These are phyloP conservation scores for Pangasianodon hypophthalmus DNA, from an alignment of 2,113 vertebrate genomes.

Conservation along the genomic window DNA sequence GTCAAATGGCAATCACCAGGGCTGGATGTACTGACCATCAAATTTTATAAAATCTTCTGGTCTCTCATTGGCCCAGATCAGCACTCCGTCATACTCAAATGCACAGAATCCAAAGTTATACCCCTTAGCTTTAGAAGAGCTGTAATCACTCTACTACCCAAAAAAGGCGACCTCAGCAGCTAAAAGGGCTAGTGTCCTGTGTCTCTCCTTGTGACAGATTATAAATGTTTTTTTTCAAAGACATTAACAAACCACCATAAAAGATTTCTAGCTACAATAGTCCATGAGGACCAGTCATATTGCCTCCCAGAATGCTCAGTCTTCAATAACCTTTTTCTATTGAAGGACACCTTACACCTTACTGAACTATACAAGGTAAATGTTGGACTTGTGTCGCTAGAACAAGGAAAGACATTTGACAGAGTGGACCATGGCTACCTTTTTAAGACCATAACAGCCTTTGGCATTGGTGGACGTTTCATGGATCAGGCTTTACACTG, in stretches of 20 bases:
- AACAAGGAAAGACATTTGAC: neutral
- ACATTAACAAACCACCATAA: neutral
- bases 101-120: neutral
- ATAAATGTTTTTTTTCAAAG: neutral
- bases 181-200: too few species aligned
- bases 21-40: neutral
- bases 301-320: too few species aligned
- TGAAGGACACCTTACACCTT: neutral
- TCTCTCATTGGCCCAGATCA: neutral
- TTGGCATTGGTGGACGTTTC: constrained; percentile 4
- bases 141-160: neutral
- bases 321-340: neutral
- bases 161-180: neutral
- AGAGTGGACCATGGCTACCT: neutral
- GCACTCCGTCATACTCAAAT: neutral
- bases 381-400: neutral
- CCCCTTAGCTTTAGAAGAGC: neutral
- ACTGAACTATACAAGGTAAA: neutral
- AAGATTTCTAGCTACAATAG: neutral
- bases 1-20: neutral
- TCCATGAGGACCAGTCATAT: neutral
- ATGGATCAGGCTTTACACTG: neutral
- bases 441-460: neutral
- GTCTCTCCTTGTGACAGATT: neutral
- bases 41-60: neutral